A percentile compares a stretch with the other conserved stretches of the same genome.
These are phyloP conservation scores for Agonopterix alstromeriana DNA, from an alignment of 2,888 invertebrate species.

Conservation along the genomic window DNA sequence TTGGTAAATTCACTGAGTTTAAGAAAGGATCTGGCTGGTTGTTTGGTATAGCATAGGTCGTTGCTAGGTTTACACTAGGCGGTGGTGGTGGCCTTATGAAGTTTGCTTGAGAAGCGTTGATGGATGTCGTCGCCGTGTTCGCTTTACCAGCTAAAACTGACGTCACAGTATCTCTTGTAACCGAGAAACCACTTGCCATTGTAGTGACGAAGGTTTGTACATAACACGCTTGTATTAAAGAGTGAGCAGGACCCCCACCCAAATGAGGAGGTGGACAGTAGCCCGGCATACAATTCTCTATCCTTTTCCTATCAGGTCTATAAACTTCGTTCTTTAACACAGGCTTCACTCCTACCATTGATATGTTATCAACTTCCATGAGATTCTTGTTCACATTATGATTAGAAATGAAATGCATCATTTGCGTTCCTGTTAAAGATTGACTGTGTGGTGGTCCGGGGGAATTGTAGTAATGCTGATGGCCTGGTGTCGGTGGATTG, in stretches of 20 bases:
- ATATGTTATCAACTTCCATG: conserved; percentile 72
- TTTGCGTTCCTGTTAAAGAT: conserved; percentile 51
- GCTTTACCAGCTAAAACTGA: conserved; percentile 86
- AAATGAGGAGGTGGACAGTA: conserved; percentile 68
- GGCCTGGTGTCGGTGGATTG: conserved; percentile 55
- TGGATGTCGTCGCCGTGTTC: conserved; percentile 85
- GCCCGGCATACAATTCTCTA: conserved; percentile 63
- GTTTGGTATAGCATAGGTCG: conserved; percentile 64
- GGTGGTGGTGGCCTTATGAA: conserved; percentile 58
- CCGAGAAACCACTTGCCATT: conserved; percentile 84
- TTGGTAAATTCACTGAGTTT: conserved; percentile 64
- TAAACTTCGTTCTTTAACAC: conserved; percentile 41
- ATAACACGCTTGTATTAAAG: conserved; percentile 59
- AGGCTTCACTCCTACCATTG: conserved; percentile 67
- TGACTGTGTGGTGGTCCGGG: conserved; percentile 53
- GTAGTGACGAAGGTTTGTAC: conserved; percentile 65
- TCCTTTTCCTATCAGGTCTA: conserved; percentile 44
- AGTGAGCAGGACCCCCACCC: conserved; percentile 64
- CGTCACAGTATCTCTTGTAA: conserved; percentile 88
- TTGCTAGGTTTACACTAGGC: conserved; percentile 58
- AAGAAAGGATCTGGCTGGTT: conserved; percentile 68
- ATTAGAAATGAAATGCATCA: conserved; percentile 72
- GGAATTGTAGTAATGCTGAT: conserved; percentile 52
- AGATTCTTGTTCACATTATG: conserved; percentile 70
- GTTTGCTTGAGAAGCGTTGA: conserved; percentile 78